Conservation (phyloP, 1,140 invertebrate species). For the Zaprionus africanus region DNA sequence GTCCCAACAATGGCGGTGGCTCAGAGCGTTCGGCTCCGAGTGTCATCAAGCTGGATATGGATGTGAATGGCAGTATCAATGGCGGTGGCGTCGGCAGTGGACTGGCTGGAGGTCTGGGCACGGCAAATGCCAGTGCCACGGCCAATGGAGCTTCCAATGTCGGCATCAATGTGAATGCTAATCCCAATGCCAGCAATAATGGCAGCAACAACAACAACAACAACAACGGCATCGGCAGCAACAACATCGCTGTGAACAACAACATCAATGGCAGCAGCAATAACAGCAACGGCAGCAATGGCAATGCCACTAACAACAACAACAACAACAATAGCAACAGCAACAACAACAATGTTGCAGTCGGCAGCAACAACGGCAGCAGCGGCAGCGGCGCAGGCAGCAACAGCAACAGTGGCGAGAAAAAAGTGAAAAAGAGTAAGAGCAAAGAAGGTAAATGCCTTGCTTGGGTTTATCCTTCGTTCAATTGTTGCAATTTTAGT, state of each 20-base stretch:
- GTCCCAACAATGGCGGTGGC: constrained; percentile 58
- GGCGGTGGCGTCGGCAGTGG: constrained; percentile 11
- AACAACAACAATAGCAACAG: constrained; percentile 54
- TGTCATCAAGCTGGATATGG: constrained; percentile 33
- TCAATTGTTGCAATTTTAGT: constrained; percentile 76
- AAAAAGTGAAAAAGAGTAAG: constrained; percentile 84
- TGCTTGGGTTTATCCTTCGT: constrained; percentile 81
- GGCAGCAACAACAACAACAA: constrained; percentile 11
- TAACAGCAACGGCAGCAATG: constrained; percentile 30
- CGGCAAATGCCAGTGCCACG: constrained; percentile 28
- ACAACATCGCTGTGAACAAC: constrained; percentile 37
- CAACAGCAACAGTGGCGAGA: constrained; percentile 79
- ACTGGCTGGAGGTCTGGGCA: not conserved
- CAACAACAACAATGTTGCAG: constrained; percentile 23
- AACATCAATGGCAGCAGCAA: constrained; percentile 27
- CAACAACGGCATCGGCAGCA: constrained; percentile 34
- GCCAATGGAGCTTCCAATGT: constrained; percentile 7
- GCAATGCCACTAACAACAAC: constrained; percentile 18
- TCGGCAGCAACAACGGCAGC: constrained; percentile 37
- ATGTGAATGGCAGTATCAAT: constrained; percentile 34
- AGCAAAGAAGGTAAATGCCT: constrained; percentile 83
- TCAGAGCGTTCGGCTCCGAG: constrained; percentile 51
- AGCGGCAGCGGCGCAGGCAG: constrained; percentile 59
- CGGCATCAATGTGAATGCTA: constrained; percentile 9
- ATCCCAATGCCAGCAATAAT: constrained; percentile 33